Evolutionary conservation across 2,113 vertebrate species (phyloP), one percentile per base, ranked within the genome.

Genomic region (Piprites chloris): DNA sequence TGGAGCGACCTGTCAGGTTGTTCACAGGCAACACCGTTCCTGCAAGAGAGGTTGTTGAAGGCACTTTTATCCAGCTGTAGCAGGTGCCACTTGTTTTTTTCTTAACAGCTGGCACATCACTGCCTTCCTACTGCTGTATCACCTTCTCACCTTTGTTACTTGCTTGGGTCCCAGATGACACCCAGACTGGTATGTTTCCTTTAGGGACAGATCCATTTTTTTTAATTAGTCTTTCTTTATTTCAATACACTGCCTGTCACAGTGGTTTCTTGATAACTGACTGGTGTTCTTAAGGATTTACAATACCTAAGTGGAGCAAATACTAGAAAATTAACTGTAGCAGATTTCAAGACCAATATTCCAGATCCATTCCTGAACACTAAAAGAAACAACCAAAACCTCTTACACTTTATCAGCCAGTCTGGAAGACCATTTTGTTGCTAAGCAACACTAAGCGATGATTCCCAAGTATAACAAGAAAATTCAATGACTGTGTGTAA

Each of bases 381-480:
- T 35, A 66, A 47, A 30, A 74, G 61, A 56, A 82, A 22, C 47
- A 81, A 74, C 7, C 56, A 56, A 79, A 89, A 50, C 30, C 55
- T 87, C 62, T 90, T 75, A 23, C 1, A 7, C 66, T 74, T 85
- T 83, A 83, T 73, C 87, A 93, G 33, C 58, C 62, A 68, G 66
- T 27, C 67, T 94, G 52, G 50, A 62, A 80, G 81, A 93, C 6
- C 4, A 47, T 52, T 77, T 49, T 81, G 94, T 97, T 96, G 88
- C 96, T 96, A 92, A 93, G 95, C 87, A 94, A 96, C 95, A 28
- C 23, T 49, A 84, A 79, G 63, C 59, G 11, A 67, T 11, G 56
- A 82, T 68, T 87, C 37, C 74, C 1, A 8, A 92, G 47, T 47
- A 15, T 39, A 84, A 86, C 19, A 75, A 82, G 62, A 89, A 85